Evolutionary conservation across 1,140 invertebrate genomes (phyloP).

Genomic region (Grapholita molesta): DNA sequence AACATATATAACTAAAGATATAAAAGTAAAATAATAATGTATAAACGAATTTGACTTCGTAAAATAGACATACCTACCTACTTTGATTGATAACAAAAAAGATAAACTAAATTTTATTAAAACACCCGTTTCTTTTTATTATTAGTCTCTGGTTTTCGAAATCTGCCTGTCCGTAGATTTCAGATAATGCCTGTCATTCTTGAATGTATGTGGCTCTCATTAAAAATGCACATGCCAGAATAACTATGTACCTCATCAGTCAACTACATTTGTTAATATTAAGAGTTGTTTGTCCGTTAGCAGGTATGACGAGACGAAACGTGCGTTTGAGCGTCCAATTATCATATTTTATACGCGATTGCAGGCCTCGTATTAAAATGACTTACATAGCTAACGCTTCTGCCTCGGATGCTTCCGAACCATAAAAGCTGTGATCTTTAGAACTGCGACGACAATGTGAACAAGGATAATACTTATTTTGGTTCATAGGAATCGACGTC

Average conservation of each 20-base stretch:
- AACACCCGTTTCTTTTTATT: neutral
- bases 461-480: neutral
- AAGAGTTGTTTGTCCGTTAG: neutral
- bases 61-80: no score
- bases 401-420: neutral
- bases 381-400: neutral
- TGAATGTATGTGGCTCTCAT: neutral
- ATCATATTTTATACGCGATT: slow-evolving; percentile 70
- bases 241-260: slow-evolving; percentile 10
- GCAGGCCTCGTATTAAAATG: slow-evolving; percentile 35
- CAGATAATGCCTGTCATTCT: neutral
- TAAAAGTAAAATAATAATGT: no score
- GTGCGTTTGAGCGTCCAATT: slow-evolving; percentile 58
- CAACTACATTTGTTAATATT: slow-evolving; percentile 5
- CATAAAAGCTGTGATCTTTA: neutral
- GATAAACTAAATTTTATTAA: neutral
- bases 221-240: slow-evolving; percentile 5
- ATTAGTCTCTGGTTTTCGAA: neutral
- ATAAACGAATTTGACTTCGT: no score
- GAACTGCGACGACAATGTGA: neutral
- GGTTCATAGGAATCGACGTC: neutral
- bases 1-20: no score
- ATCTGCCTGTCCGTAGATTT: neutral
- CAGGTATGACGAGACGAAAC: slow-evolving; percentile 32
- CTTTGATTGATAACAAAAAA: no score